Percentiles rank a stretch among this genome's conserved stretches.
These are phyloP conservation scores for Nannobrachium achirus DNA, from an alignment of 2,113 vertebrate species.

Conservation along the genomic window DNA sequence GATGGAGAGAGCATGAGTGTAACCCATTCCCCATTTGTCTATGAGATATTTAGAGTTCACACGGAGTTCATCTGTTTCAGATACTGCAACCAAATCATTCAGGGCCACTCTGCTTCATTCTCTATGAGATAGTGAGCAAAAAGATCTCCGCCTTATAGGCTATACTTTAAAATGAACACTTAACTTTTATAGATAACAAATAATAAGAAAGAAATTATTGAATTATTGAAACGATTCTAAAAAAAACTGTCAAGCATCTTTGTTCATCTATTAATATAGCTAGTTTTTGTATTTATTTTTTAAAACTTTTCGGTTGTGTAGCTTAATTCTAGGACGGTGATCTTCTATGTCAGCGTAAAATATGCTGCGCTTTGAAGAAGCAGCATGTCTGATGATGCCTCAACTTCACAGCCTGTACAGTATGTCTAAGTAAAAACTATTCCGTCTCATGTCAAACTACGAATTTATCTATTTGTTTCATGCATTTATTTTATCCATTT, in stretches of 20 bases:
- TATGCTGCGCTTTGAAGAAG: not conserved
- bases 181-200: conserved; percentile 39
- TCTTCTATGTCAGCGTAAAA: not conserved
- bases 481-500: not conserved
- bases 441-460: too few species aligned
- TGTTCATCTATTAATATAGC: not conserved
- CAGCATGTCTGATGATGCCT: conserved; percentile 42
- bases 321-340: not conserved
- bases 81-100: conserved; percentile 64
- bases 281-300: not conserved
- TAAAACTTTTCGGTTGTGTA: not conserved
- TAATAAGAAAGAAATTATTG: not conserved
- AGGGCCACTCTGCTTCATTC: conserved; percentile 33
- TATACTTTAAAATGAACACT: not conserved
- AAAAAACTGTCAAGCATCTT: not conserved
- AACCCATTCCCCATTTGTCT: conserved; percentile 77
- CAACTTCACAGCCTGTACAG: not conserved
- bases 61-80: conserved; percentile 77
- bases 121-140: conserved; percentile 30
- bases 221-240: not conserved
- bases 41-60: conserved; percentile 84
- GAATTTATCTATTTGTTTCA: too few species aligned
- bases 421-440: too few species aligned
- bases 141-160: conserved; percentile 4
- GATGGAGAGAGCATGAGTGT: conserved; percentile 36